A percentile compares a stretch with the other conserved stretches of the same genome.
Evolutionary conservation across 2,113 vertebrate genomes (phyloP).

Genomic region (Syrrhaptes paradoxus): DNA sequence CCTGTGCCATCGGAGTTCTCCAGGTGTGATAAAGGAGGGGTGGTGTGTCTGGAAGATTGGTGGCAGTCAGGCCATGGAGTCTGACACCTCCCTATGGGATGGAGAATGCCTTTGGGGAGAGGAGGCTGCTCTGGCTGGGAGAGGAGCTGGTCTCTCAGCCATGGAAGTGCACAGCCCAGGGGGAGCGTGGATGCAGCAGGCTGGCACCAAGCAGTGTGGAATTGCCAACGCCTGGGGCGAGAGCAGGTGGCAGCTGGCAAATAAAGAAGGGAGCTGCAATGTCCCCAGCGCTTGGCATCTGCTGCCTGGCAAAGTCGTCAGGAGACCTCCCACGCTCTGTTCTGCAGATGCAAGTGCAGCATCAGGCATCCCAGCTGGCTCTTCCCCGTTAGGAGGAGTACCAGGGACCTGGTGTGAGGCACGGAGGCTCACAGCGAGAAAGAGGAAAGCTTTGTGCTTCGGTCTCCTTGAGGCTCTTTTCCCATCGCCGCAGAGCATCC

Average conservation of each 20-base stretch:
- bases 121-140: neutral
- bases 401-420: neutral
- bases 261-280: neutral
- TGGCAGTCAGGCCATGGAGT: neutral
- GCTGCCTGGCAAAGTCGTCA: constrained; percentile 20
- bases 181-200: neutral
- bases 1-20: neutral
- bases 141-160: neutral
- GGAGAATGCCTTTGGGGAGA: neutral
- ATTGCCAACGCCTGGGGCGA: neutral
- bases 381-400: neutral
- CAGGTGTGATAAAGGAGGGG: neutral
- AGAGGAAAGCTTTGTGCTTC: neutral
- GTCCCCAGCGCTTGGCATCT: neutral
- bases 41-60: neutral
- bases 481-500: neutral
- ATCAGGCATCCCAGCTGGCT: neutral
- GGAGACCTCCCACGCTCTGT: neutral
- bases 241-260: constrained; percentile 51
- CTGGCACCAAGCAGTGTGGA: neutral
- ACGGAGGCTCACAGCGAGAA: neutral
- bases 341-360: neutral
- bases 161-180: neutral
- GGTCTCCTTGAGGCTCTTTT: neutral
- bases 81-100: neutral